Base-by-base conservation (phyloP, 2,797 vertebrate genomes). In the Chelmon rostratus region DNA sequence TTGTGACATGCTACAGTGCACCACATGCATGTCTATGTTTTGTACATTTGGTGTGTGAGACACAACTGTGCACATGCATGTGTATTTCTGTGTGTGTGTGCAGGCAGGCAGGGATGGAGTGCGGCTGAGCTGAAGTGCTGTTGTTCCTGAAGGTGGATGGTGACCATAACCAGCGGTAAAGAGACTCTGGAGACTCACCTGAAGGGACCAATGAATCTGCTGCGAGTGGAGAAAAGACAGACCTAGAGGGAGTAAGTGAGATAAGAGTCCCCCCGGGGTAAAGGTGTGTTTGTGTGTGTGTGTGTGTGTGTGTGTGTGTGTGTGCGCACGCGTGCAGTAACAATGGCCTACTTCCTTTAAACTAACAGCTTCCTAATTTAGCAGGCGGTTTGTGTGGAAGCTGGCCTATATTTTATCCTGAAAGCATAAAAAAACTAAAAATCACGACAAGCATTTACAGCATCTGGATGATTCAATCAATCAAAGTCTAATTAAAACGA, bases 101-200 rank as follows among this genome's bases (percentile, higher is more conserved):
- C 35, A 71, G 42, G 69, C 64, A 73, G 46, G 68, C 25, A 31
- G 25, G 38, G 42, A 18, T 1, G 25, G 37, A 72, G 66, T 13
- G 8, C 2, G 21, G 73, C 52, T 75, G 62, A 77, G 79, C 70
- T 37, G 23, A 52, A 79, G 63, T 56, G 74, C 65, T 50, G 86
- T 18, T 82, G 67, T 50, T 81, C 47, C 76, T 83, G 75, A 69
- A 81, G 74, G 88, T 80, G 83, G 78, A 88, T 58, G 85, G 79
- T 71, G 84, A 85, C 83, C 31, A 37, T 89, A 85, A 89, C 84
- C 77, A 57, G 70, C 73, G 7, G 78, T 88, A 92, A 93, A 89
- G 76, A 91, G 78, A 81, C 91, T 83, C 89, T 78, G 46, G 90
- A 86, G 91, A 91, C 84, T 85, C 84, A 85, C 89, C 89, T 84